Conservation (phyloP, 2,888 invertebrate species). For the Anaspis maculata region DNA sequence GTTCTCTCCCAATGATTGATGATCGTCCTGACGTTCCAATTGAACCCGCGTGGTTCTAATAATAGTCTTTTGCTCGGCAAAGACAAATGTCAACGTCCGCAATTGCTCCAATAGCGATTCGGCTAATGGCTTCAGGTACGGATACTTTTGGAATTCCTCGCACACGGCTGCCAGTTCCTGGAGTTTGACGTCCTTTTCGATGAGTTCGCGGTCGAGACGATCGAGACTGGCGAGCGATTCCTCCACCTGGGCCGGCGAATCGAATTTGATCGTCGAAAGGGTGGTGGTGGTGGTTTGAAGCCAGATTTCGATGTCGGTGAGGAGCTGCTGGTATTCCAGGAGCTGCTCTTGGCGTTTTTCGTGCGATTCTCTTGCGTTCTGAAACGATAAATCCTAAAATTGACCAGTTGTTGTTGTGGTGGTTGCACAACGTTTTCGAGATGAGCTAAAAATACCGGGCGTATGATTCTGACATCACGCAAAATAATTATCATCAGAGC, state of each 20-base stretch:
- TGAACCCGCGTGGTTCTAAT: constrained; percentile 48
- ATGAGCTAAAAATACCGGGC: no score
- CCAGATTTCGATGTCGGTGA: constrained; percentile 51
- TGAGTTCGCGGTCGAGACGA: constrained; percentile 35
- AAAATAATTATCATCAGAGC: no score
- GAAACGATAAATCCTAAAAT: constrained; percentile 23
- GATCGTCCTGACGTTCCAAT: constrained; percentile 34
- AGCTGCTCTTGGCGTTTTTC: constrained; percentile 48
- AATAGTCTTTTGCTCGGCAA: constrained; percentile 54
- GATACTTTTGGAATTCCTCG: constrained; percentile 41
- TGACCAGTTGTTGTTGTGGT: no score
- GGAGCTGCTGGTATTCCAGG: constrained; percentile 45
- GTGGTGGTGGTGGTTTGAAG: constrained; percentile 40
- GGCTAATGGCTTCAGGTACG: constrained; percentile 45
- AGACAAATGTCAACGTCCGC: constrained; percentile 47
- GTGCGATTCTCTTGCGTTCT: constrained; percentile 48
- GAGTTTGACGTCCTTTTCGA: constrained; percentile 44
- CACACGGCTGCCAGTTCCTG: constrained; percentile 44
- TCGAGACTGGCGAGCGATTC: constrained; percentile 32
- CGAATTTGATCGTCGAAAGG: constrained; percentile 21
- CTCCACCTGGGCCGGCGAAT: constrained; percentile 30
- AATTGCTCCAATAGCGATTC: constrained; percentile 49
- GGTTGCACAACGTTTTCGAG: no score
- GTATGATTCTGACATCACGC: no score
- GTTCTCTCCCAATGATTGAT: constrained; percentile 48